Evolutionary conservation across 2,888 invertebrate genomes (phyloP), one percentile per base, ranked within the genome.

Genomic region (Altica lythri): DNA sequence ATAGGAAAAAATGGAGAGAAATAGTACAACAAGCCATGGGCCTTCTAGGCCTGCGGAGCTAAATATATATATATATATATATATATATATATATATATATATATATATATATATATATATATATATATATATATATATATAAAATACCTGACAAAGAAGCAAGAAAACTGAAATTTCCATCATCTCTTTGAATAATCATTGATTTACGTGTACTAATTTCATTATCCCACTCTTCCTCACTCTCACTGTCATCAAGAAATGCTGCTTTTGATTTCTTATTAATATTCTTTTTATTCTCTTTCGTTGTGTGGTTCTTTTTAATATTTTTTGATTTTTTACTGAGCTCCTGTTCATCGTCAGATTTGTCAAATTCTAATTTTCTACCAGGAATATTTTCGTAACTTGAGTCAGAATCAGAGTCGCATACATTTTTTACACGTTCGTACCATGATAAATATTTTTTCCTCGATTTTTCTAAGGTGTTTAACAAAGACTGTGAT

Each of bases 81-180:
- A n/a, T n/a, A n/a, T n/a, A n/a, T n/a, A n/a, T n/a, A n/a, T n/a
- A n/a, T n/a, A n/a, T n/a, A n/a, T n/a, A n/a, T n/a, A n/a, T n/a
- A n/a, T n/a, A n/a, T n/a, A n/a, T n/a, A n/a, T n/a, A n/a, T n/a
- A n/a, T n/a, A n/a, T n/a, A n/a, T n/a, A n/a, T n/a, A n/a, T n/a
- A n/a, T n/a, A n/a, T n/a, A n/a, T n/a, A n/a, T n/a, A n/a, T n/a
- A n/a, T n/a, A n/a, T n/a, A n/a, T 32, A 6, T 13, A 46, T 32
- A 29, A 18, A 29, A 56, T 73, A 83, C 83, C 80, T 68, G 81
- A 81, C 56, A 84, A 73, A 35, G 83, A 84, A 42, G 78, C 81
- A 53, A 84, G 69, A 67, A 84, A 83, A 62, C 77, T 78, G 5
- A 80, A 72, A 38, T 75, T 73, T 53, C 69, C 74, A 43, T 46